Conservation (phyloP, 2,797 vertebrate species). For the Enteromius unitaeniatus region DNA sequence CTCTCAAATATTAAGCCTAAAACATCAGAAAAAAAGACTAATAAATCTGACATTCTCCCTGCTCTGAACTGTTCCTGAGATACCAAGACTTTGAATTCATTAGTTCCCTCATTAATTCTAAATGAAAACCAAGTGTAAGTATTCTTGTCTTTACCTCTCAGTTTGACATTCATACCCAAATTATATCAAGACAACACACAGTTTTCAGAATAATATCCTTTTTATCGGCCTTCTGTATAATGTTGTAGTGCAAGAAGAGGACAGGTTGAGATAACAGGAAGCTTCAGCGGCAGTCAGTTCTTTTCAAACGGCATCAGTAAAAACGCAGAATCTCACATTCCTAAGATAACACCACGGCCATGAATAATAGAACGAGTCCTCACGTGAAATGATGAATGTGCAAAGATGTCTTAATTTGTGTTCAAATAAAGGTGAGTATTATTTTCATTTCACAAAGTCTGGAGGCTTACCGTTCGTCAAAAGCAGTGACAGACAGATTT, state of each 20-base stretch:
- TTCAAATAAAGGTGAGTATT: conserved; percentile 38
- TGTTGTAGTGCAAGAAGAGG: background rate
- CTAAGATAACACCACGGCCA: conserved; percentile 19
- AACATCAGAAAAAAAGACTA: background rate
- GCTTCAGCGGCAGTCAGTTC: conserved; percentile 6
- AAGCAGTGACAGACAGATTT: conserved; percentile 23
- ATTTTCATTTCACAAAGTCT: background rate
- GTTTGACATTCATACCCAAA: background rate
- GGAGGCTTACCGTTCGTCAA: background rate
- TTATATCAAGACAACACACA: background rate
- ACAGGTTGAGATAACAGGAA: conserved; percentile 21
- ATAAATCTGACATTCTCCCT: background rate
- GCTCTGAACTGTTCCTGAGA: conserved; percentile 19
- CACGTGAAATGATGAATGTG: conserved; percentile 29
- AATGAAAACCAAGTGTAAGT: conserved; percentile 1
- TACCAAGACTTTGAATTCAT: conserved; percentile 13
- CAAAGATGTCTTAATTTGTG: conserved; percentile 32
- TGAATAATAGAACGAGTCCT: conserved; percentile 29
- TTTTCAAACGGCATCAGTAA: background rate
- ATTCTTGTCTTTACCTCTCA: background rate
- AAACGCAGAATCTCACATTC: conserved; percentile 31
- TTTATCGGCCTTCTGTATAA: background rate
- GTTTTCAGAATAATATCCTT: background rate
- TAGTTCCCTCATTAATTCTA: background rate
- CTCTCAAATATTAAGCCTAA: background rate